These are phyloP conservation scores for Eilema caniola DNA, from an alignment of 2,888 invertebrate species.

Conservation along the genomic window DNA sequence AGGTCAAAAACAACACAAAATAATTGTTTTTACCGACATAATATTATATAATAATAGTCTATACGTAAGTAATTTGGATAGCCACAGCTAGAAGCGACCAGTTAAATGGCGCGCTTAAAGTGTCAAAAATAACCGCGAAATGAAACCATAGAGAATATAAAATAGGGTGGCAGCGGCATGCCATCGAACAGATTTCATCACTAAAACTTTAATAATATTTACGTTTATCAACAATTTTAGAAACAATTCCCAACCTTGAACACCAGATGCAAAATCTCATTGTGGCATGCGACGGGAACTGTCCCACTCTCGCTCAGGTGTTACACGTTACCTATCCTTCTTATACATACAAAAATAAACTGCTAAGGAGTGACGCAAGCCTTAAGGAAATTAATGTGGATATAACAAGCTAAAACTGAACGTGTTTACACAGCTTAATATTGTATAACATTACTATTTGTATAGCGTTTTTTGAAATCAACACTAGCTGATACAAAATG, in stretches of 20 bases:
- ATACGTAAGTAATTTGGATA: conserved; percentile 3
- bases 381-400: conserved; percentile 48
- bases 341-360: conserved; percentile 57
- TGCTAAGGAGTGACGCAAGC: conserved; percentile 63
- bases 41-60: conserved; percentile 10
- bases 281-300: conserved; percentile 45
- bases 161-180: conserved; percentile 16
- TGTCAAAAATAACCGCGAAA: conserved; percentile 10
- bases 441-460: conserved; percentile 23
- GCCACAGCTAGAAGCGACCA: conserved; percentile 28
- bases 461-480: conserved; percentile 35
- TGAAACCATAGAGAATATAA: conserved; percentile 20
- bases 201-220: conserved; percentile 32
- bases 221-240: conserved; percentile 26
- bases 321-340: conserved; percentile 54
- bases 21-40: neutral
- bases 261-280: conserved; percentile 26
- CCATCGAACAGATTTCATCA: conserved; percentile 28
- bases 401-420: conserved; percentile 39
- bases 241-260: neutral
- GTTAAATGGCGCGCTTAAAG: conserved; percentile 28
- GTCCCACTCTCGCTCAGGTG: conserved; percentile 49
- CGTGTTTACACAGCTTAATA: conserved; percentile 29
- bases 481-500: conserved; percentile 26
- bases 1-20: conserved; percentile 27